phyloP scores from a whole-genome alignment of 53 echinoderm and acorn worm species.

The Holothuria scabra region DNA sequence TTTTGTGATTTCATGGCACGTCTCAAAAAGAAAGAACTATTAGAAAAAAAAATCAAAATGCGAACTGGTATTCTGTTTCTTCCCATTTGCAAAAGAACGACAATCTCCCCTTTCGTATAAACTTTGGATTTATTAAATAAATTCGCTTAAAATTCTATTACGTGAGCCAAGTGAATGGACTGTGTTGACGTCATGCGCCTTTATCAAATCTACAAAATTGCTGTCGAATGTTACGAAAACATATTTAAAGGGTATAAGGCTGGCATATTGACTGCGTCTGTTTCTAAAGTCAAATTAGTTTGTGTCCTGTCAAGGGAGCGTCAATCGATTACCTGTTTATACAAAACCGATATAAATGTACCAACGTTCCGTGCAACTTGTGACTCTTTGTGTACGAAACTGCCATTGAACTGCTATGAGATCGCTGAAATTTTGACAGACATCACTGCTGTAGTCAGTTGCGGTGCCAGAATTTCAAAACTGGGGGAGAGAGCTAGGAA shows the following conservation, averaged over 20 bases:
- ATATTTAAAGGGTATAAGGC: neutral
- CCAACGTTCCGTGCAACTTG: too few species aligned
- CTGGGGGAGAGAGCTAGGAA: too few species aligned
- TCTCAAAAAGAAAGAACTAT: neutral
- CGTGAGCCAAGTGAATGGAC: neutral
- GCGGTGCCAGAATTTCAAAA: too few species aligned
- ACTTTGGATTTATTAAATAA: constrained; percentile 33
- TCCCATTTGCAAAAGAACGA: neutral
- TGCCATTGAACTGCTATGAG: too few species aligned
- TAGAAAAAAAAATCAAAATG: neutral
- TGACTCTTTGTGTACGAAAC: too few species aligned
- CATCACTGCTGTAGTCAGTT: too few species aligned
- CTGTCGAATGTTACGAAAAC: constrained; percentile 18
- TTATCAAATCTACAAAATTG: constrained; percentile 24
- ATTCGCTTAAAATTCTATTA: constrained; percentile 35
- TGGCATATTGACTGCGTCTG: constrained; percentile 1
- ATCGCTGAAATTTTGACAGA: too few species aligned
- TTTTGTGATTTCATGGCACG: neutral
- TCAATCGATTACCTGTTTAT: too few species aligned
- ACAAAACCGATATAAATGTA: too few species aligned
- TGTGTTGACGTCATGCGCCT: neutral
- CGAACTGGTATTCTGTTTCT: neutral
- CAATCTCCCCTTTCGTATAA: neutral
- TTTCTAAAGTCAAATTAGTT: neutral
- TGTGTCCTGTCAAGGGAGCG: neutral